These are phyloP conservation scores for Crotalus tigris DNA, from an alignment of 2,113 vertebrate species.

Conservation along the genomic window DNA sequence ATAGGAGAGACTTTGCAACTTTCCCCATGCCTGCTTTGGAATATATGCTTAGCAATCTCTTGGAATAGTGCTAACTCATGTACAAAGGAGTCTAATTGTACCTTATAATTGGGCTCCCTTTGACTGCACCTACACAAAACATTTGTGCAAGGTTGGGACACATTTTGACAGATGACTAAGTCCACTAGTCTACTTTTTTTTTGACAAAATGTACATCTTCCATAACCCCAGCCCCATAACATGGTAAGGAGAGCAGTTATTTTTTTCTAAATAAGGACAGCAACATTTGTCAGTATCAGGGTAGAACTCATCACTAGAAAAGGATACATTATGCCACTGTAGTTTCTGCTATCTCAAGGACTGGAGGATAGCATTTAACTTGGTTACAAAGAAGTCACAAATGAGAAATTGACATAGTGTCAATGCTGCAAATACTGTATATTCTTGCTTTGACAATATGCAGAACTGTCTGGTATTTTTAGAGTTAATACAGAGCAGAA, in stretches of 20 bases:
- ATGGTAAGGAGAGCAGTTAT: neutral
- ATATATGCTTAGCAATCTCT: neutral
- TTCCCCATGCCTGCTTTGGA: neutral
- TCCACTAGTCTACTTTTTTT: neutral
- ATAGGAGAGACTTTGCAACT: neutral
- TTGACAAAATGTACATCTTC: neutral
- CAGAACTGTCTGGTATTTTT: no score
- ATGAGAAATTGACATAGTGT: neutral
- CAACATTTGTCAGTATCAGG: neutral
- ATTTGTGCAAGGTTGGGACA: neutral
- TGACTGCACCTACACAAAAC: neutral
- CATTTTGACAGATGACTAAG: neutral
- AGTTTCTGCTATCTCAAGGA: neutral
- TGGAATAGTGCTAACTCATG: neutral
- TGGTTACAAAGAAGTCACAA: constrained; percentile 10
- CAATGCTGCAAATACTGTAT: no score
- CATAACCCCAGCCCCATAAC: neutral
- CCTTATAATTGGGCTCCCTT: neutral
- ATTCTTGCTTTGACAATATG: no score
- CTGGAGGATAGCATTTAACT: neutral
- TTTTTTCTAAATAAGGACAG: neutral
- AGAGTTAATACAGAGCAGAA: no score
- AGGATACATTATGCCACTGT: neutral
- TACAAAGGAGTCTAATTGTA: neutral
- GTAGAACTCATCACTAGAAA: neutral